phyloP scores from a whole-genome alignment of 2,888 invertebrate genomes.

The Liodrosophila aerea region DNA sequence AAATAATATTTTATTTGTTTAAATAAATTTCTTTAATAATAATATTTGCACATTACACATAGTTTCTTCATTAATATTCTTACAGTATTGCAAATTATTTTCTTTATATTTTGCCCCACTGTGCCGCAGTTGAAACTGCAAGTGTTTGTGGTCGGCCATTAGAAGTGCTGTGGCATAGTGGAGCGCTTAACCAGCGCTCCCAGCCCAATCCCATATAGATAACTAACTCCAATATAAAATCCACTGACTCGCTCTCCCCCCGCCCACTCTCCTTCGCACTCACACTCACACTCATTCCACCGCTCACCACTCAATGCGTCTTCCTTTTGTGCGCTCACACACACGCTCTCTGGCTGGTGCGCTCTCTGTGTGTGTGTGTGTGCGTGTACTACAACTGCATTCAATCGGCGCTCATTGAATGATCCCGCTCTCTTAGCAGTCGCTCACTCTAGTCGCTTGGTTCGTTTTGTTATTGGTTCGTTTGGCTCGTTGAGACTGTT shows the following conservation, averaged over 20 bases:
- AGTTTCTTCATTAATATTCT: background rate
- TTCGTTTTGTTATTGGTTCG: slow-evolving; percentile 67
- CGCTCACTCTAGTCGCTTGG: slow-evolving; percentile 21
- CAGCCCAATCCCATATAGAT: slow-evolving; percentile 42
- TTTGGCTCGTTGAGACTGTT: slow-evolving; percentile 29
- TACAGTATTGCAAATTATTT: background rate
- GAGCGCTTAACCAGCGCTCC: slow-evolving; percentile 45
- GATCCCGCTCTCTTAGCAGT: slow-evolving; percentile 36
- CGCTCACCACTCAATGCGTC: slow-evolving; percentile 50
- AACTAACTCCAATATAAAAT: slow-evolving; percentile 47
- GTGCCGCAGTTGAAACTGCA: slow-evolving; percentile 60
- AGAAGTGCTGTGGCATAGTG: slow-evolving; percentile 39
- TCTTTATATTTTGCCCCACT: slow-evolving; percentile 20
- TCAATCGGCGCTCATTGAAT: slow-evolving; percentile 48
- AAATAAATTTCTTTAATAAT: too few relatives aligned
- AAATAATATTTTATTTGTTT: too few relatives aligned
- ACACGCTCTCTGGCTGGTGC: background rate
- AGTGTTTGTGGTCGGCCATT: slow-evolving; percentile 58
- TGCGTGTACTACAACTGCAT: too few relatives aligned
- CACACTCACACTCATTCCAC: slow-evolving; percentile 1
- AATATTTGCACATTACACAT: too few relatives aligned
- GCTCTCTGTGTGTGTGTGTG: too few relatives aligned
- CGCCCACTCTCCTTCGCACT: background rate
- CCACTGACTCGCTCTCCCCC: slow-evolving; percentile 26
- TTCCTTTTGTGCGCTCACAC: slow-evolving; percentile 25